A percentile compares a stretch with the other conserved stretches of the same genome.
Conservation (phyloP, 2,888 invertebrate genomes). For the Geophilus truncorum region DNA sequence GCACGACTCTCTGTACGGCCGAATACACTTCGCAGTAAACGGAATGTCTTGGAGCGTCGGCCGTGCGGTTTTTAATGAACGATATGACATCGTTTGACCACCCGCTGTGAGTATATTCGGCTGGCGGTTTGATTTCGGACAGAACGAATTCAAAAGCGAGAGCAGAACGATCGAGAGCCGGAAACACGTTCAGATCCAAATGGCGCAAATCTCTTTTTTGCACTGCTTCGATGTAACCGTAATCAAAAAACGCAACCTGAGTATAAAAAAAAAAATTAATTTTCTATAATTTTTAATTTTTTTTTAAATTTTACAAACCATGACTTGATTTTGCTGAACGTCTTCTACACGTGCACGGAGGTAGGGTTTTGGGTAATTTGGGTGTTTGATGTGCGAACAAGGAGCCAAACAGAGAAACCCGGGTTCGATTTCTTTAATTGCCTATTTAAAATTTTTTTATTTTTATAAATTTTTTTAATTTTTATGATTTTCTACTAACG, state of each 20-base stretch:
- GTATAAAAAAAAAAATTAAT: too few relatives aligned
- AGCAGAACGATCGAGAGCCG: slow-evolving; percentile 42
- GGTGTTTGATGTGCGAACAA: neutral
- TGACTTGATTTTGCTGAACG: too few relatives aligned
- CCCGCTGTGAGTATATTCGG: slow-evolving; percentile 54
- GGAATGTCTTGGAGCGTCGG: neutral
- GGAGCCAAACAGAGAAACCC: neutral
- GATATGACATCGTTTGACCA: slow-evolving; percentile 59
- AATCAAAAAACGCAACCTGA: slow-evolving; percentile 72
- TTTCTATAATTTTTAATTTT: too few relatives aligned
- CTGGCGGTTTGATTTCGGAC: slow-evolving; percentile 64
- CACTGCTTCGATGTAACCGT: slow-evolving; percentile 57
- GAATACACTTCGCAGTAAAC: slow-evolving; percentile 56
- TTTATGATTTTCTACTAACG: too few relatives aligned
- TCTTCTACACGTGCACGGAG: neutral
- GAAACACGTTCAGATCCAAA: slow-evolving; percentile 44
- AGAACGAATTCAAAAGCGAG: slow-evolving; percentile 66
- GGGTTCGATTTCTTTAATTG: too few relatives aligned
- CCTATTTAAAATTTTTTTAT: too few relatives aligned
- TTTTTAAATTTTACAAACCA: too few relatives aligned
- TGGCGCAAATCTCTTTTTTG: slow-evolving; percentile 33
- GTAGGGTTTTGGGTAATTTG: neutral
- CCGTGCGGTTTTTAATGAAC: slow-evolving; percentile 38
- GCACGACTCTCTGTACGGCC: slow-evolving; percentile 67
- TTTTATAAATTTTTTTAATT: too few relatives aligned